These are phyloP conservation scores for Drosophila mulleri DNA, from an alignment of 2,888 invertebrate genomes.

Conservation along the genomic window DNA sequence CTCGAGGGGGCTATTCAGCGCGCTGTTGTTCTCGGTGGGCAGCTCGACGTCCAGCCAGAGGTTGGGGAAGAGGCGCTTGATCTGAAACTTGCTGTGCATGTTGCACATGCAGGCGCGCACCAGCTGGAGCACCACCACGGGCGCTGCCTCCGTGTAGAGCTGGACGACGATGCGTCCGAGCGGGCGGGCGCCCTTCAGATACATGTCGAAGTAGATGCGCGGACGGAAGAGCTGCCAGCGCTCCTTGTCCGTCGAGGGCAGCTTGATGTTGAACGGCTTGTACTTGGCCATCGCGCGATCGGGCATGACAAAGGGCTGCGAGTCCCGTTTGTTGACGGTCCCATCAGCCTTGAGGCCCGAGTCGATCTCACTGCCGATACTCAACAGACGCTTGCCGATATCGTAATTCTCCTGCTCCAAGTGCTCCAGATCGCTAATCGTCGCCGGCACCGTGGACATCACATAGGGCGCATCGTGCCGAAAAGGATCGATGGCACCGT, in stretches of 20 bases:
- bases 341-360: conserved; percentile 35
- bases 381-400: conserved; percentile 53
- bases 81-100: conserved; percentile 53
- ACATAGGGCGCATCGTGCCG: conserved; percentile 27
- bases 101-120: conserved; percentile 64
- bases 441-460: conserved; percentile 30
- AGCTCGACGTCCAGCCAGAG: conserved; percentile 74
- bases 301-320: conserved; percentile 36
- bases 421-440: conserved; percentile 20
- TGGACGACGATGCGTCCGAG: conserved; percentile 71
- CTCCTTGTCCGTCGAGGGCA: conserved; percentile 54
- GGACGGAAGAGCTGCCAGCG: conserved; percentile 68
- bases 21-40: conserved; percentile 25
- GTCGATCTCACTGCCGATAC: conserved; percentile 46
- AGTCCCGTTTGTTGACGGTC: neutral
- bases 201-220: conserved; percentile 70
- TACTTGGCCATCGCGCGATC: conserved; percentile 54
- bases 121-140: conserved; percentile 70
- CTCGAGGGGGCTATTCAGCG: conserved; percentile 45
- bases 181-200: conserved; percentile 60
- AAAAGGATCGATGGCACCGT: conserved; percentile 43
- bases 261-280: conserved; percentile 36
- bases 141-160: conserved; percentile 76
- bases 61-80: conserved; percentile 69
- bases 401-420: conserved; percentile 42